These are phyloP conservation scores for Epinephelus fuscoguttatus DNA, from an alignment of 2,113 vertebrate species.

Conservation along the genomic window DNA sequence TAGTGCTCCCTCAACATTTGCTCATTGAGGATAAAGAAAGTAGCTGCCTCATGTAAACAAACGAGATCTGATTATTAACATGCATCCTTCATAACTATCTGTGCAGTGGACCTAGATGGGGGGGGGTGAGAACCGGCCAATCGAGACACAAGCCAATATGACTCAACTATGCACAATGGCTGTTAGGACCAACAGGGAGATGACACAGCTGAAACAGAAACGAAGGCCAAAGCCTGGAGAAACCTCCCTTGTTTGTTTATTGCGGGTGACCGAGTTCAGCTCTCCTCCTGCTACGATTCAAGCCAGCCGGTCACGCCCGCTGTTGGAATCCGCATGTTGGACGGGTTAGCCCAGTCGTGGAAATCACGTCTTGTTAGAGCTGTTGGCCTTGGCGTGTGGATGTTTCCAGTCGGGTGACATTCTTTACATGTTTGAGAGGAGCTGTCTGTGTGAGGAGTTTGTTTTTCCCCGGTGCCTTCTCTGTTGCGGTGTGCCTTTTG, in stretches of 20 bases:
- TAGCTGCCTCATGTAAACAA: background rate
- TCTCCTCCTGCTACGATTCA: constrained; percentile 3
- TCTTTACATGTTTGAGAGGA: constrained; percentile 57
- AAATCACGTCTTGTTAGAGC: constrained; percentile 23
- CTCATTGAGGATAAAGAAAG: constrained; percentile 12
- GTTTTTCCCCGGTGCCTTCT: constrained; percentile 61
- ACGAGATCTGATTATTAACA: constrained; percentile 10
- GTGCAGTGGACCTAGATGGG: constrained; percentile 31
- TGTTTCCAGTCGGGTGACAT: constrained; percentile 61
- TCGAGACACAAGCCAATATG: constrained; percentile 36
- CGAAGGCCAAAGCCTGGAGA: constrained; percentile 25
- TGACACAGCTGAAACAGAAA: constrained; percentile 22
- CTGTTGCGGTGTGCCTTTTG: constrained; percentile 67
- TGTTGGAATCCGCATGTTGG: constrained; percentile 23
- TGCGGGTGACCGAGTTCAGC: constrained; percentile 27
- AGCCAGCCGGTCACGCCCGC: constrained; percentile 23
- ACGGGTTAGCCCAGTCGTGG: constrained; percentile 20
- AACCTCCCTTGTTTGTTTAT: constrained; percentile 52
- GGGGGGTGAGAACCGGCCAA: constrained; percentile 19
- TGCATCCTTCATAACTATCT: constrained; percentile 24
- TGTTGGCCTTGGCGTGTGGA: background rate
- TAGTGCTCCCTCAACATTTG: constrained; percentile 1
- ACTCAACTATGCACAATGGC: constrained; percentile 69
- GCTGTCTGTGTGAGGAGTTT: constrained; percentile 24
- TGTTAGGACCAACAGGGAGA: constrained; percentile 46